Evolutionary conservation across 1,140 invertebrate species (phyloP), one percentile per base, ranked within the genome.

Genomic region (Megalopta genalis): DNA sequence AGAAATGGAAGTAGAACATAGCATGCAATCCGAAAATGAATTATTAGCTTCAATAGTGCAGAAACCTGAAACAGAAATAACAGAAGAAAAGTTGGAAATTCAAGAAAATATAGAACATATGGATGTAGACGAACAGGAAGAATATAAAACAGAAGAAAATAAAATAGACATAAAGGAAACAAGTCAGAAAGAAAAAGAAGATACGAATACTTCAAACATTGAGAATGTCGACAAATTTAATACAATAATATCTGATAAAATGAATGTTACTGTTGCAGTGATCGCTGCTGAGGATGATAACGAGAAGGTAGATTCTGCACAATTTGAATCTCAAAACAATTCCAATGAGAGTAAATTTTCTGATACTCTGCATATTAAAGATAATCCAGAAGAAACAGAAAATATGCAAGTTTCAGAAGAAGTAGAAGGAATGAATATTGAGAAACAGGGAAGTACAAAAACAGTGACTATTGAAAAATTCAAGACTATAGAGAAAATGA

Each of bases 281-380:
- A 12, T 60, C 25, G 46, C 21, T 14, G 25, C 42, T 46, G 42
- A 23, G 5, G 66, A 78, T n/a, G 63, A 39, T 37, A 18, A 60
- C 5, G 10, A 49, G 23, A 25, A 66, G n/a, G 46, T 16, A 64
- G 25, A 37, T 7, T 39, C 25, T 32, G 32, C 57, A 59, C 73
- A 23, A 65, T 16, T 42, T 46, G 14, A 67, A 12, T 37, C 46
- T 32, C n/a, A 70, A 79, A 69, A 49, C 39, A 12, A 73, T 32
- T 3, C 18, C 52, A 18, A 1, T 25, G 14, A 9, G 9, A 18
- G 1, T 42, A 14, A 18, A 23, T 42, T 7, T 14, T n/a, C 10
- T 23, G 14, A 39, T 25, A 25, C 14, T 42, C n/a, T 9, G 7
- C n/a, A 25, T 5, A 59, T 2, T 14, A 25, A 23, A 8, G 14